Base-by-base conservation (phyloP, 92 coral and sea anemone species). In the Paragorgia papillata region DNA sequence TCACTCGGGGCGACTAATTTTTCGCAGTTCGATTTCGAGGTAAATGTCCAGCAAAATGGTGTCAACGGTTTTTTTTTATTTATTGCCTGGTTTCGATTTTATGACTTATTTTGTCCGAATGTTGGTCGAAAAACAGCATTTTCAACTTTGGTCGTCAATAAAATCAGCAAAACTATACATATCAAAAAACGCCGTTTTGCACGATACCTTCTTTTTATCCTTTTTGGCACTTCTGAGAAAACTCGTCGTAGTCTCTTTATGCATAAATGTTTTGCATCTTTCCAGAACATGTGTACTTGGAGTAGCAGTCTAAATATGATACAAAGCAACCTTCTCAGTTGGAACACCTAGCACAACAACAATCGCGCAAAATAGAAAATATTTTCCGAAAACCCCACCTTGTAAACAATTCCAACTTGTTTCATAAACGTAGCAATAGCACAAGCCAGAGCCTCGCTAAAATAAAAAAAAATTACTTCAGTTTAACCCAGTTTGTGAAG, bases 381-480 rank as follows among this genome's bases (percentile, higher is more conserved):
- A 59, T n/a, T n/a, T 27, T 3, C 35, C 7, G 19, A 14, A 27
- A 27, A 34, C 43, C 85, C 31, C 37, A 91, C 98, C 97, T 91
- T 93, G 43, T 90, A 73, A 10, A 87, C 74, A 41, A 94, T 58
- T 61, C 98, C 98, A 62, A 90, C 95, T 83, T 94, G 97, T 71
- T 85, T 94, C 90, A 94, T 84, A 81, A 94, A 94, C 19, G 98
- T 94, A 18, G 97, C 90, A 66, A 94, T 85, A 9, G 94, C 92
- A 68, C 97, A 94, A 24, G 95, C 93, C 88, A 94, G 76, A 8
- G 98, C 98, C 63, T 83, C 84, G 61, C 98, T 94, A 48, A 25
- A 22, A 59, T 49, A 56, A 32, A 58, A 61, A 48, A 19, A 6
- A 17, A 51, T 0, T 49, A n/a, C n/a, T n/a, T n/a, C n/a, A n/a